Conservation (phyloP, 2,113 vertebrate genomes). For the Proterorhinus semilunaris region DNA sequence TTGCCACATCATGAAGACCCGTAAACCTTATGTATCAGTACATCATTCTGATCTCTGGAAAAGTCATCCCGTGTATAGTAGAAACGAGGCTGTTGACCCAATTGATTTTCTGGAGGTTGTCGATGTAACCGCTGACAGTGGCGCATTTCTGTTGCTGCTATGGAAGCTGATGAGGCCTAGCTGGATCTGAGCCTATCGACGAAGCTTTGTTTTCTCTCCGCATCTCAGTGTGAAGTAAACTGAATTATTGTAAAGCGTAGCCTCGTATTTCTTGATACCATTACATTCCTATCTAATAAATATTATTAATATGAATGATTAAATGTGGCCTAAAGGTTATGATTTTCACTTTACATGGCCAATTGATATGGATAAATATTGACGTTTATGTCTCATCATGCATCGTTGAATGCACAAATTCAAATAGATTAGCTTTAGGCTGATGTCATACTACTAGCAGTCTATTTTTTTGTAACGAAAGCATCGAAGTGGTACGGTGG, state of each 20-base stretch:
- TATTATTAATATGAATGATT: too few species aligned
- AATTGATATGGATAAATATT: too few species aligned
- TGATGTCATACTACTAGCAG: too few species aligned
- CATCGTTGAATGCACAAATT: too few species aligned
- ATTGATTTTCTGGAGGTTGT: background rate
- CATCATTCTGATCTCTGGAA: background rate
- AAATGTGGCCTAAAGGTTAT: too few species aligned
- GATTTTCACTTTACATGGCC: too few species aligned
- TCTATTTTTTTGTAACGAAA: too few species aligned
- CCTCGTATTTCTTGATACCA: too few species aligned
- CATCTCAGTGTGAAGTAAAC: background rate
- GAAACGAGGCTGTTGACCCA: background rate
- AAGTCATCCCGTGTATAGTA: fast-evolving
- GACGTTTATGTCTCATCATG: too few species aligned
- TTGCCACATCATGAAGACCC: constrained; percentile 10
- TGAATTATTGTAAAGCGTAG: background rate
- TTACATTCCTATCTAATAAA: too few species aligned
- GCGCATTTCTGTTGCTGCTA: constrained; percentile 42
- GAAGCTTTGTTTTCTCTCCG: background rate
- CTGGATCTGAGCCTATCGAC: constrained; percentile 11
- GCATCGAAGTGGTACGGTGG: too few species aligned
- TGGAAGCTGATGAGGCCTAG: constrained; percentile 50
- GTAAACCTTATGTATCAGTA: background rate
- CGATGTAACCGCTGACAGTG: constrained; percentile 23
- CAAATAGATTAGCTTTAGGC: too few species aligned